A percentile compares a stretch with the other conserved stretches of the same genome.
Evolutionary conservation across 2,888 invertebrate species (phyloP).

Genomic region (Gari tellinella): DNA sequence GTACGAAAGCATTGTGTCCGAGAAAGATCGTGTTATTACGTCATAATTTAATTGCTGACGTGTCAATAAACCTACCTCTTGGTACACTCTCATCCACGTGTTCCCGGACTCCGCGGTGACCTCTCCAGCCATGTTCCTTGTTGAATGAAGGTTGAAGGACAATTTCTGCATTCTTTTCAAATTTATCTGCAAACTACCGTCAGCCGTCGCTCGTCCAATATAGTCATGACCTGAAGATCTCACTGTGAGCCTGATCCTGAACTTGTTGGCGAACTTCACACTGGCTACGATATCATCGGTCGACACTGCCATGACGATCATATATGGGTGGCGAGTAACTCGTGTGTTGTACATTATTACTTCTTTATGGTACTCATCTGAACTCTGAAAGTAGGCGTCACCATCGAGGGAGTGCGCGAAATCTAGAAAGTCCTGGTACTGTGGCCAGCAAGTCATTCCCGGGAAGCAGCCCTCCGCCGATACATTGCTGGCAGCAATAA

Average conservation of each 20-base stretch:
- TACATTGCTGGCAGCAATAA: no score
- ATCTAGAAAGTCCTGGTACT: conserved; percentile 21
- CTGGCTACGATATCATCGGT: conserved; percentile 59
- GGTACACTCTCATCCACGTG: conserved; percentile 63
- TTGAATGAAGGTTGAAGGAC: conserved; percentile 34
- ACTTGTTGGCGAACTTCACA: conserved; percentile 59
- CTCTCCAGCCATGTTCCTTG: conserved; percentile 61
- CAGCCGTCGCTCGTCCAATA: conserved; percentile 62
- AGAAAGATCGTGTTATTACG: no score
- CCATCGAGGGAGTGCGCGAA: conserved; percentile 18
- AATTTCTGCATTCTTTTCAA: conserved; percentile 58
- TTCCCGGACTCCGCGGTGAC: conserved; percentile 62
- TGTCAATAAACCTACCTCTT: no score
- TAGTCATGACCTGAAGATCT: conserved; percentile 66
- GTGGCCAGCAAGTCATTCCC: conserved; percentile 39
- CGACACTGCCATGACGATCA: conserved; percentile 48
- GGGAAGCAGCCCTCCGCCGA: no score
- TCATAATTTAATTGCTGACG: no score
- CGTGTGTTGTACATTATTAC: conserved; percentile 39
- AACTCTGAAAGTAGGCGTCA: background rate
- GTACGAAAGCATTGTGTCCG: no score
- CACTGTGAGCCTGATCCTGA: conserved; percentile 57
- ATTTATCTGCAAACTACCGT: conserved; percentile 57
- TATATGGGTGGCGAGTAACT: conserved; percentile 39
- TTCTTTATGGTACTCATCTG: conserved; percentile 6